These are phyloP conservation scores for Apis cerana DNA, from an alignment of 1,140 invertebrate genomes.

Conservation along the genomic window DNA sequence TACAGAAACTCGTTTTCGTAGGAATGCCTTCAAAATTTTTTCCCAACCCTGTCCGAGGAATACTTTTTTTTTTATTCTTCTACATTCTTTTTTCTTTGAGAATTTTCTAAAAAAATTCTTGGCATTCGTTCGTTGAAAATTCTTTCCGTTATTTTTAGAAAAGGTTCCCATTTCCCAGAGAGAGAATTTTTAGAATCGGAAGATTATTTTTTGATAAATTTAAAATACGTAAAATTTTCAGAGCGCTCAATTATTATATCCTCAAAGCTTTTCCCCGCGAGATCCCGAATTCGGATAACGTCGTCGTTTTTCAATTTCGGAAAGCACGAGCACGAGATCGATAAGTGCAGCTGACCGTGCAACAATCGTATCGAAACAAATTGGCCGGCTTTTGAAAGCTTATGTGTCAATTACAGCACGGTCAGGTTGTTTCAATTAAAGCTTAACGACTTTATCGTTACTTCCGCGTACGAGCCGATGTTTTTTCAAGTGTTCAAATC, in stretches of 20 bases:
- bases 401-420: constrained; percentile 56
- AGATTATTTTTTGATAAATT: no score
- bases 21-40: background rate
- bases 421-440: constrained; percentile 54
- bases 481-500: constrained; percentile 34
- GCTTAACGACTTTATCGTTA: constrained; percentile 47
- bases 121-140: background rate
- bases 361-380: constrained; percentile 59
- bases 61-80: no score
- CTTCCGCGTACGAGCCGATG: constrained; percentile 28
- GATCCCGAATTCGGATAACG: constrained; percentile 34
- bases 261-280: background rate
- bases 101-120: background rate
- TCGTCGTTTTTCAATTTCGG: constrained; percentile 28
- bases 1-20: background rate
- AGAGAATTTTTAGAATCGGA: background rate
- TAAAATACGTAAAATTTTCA: background rate
- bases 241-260: background rate
- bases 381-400: constrained; percentile 56
- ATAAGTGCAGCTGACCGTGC: constrained; percentile 53
- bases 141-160: background rate
- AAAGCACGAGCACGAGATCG: constrained; percentile 38
- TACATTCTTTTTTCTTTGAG: background rate
- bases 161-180: background rate
- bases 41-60: no score